Percentiles rank a stretch among this genome's conserved stretches.
These are phyloP conservation scores for Paguma larvata DNA, from an alignment of 2,797 vertebrate species.

Conservation along the genomic window DNA sequence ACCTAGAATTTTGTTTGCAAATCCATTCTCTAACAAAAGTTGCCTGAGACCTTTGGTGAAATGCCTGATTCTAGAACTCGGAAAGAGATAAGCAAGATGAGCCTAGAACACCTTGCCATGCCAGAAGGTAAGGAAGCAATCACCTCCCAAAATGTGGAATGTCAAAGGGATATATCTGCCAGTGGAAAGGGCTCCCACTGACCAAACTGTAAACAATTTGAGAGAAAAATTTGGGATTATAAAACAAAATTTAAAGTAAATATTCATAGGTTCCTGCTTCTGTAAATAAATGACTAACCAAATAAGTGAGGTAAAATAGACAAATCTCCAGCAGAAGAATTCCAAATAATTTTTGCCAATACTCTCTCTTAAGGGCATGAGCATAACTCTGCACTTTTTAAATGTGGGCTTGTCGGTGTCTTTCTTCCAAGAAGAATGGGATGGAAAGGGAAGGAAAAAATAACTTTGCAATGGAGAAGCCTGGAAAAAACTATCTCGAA, in stretches of 20 bases:
- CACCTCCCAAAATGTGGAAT: background rate
- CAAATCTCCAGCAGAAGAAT: background rate
- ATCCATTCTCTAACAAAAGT: background rate
- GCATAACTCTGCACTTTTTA: background rate
- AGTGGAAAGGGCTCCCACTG: background rate
- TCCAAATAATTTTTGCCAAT: background rate
- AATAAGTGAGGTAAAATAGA: background rate
- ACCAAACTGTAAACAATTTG: background rate
- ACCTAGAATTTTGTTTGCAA: background rate
- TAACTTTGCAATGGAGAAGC: background rate
- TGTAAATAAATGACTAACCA: background rate
- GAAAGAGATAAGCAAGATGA: background rate
- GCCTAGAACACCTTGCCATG: background rate
- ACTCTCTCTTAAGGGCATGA: background rate
- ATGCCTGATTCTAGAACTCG: background rate
- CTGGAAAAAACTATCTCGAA: background rate
- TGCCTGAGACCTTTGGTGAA: background rate
- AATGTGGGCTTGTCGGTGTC: background rate
- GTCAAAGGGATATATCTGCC: background rate
- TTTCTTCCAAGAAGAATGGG: background rate
- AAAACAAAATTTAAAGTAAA: background rate
- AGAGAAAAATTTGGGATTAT: background rate
- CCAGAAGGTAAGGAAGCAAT: background rate
- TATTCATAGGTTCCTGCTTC: background rate
- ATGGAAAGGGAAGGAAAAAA: background rate